phyloP scores from a whole-genome alignment of 53 echinoderm and acorn worm species.

The Patiria pectinifera region DNA sequence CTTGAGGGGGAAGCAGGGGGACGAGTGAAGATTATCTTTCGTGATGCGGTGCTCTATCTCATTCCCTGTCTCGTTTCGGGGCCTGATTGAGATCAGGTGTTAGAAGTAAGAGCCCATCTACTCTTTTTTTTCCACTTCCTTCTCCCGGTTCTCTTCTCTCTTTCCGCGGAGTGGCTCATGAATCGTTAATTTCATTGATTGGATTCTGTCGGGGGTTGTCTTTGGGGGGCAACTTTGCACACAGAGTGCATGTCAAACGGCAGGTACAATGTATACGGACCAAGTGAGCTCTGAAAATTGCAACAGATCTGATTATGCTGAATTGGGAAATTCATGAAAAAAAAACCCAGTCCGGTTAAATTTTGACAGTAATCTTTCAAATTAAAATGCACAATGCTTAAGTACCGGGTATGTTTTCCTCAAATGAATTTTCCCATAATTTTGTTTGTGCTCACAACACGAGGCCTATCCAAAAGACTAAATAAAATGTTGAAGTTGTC shows the following conservation, averaged over 20 bases:
- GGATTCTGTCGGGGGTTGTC: constrained; percentile 35
- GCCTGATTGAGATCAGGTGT: constrained; percentile 58
- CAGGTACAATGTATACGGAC: neutral
- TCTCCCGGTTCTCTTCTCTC: neutral
- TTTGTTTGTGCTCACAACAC: too few species aligned
- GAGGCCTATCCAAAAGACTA: too few species aligned
- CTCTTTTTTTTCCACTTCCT: neutral
- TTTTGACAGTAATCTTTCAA: too few species aligned
- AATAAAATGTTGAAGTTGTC: too few species aligned
- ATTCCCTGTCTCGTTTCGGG: constrained; percentile 34
- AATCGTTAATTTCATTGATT: constrained; percentile 64
- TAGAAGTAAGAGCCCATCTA: constrained; percentile 29
- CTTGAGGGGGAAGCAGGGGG: constrained; percentile 43
- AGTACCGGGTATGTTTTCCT: too few species aligned
- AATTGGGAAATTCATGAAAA: neutral
- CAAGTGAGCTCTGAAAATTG: neutral
- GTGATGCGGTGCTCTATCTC: constrained; percentile 33
- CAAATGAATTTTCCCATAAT: too few species aligned
- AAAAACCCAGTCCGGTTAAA: too few species aligned
- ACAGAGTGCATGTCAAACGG: neutral
- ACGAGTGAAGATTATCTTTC: constrained; percentile 47
- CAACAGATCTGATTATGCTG: neutral
- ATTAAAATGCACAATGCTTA: too few species aligned
- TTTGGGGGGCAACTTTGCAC: constrained; percentile 13
- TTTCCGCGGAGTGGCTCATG: constrained; percentile 40